Evolutionary conservation across 2,113 vertebrate genomes (phyloP).

Genomic region (Trichechus manatus): DNA sequence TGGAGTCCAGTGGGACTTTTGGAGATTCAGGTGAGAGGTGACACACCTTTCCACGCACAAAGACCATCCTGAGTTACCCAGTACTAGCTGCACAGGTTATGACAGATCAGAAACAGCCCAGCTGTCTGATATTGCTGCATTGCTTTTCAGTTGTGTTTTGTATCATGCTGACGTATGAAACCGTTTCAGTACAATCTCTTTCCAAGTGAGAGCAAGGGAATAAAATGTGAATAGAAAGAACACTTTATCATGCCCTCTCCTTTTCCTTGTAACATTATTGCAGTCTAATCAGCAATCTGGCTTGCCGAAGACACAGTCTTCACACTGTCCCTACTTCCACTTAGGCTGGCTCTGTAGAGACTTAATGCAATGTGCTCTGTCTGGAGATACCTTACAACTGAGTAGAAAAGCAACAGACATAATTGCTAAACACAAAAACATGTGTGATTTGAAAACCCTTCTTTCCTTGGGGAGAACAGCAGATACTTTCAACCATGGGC

Average conservation of each 20-base stretch:
- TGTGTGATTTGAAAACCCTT: neutral
- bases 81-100: fast-evolving
- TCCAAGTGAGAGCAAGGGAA: neutral
- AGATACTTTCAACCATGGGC: neutral
- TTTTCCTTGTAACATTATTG: neutral
- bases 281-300: neutral
- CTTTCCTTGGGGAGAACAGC: neutral
- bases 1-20: neutral
- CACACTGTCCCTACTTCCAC: neutral
- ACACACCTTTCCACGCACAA: neutral
- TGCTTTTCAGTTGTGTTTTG: neutral
- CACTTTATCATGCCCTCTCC: neutral
- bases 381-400: neutral
- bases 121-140: fast-evolving
- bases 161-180: neutral
- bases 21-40: neutral
- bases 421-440: neutral
- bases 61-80: neutral
- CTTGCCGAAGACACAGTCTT: neutral
- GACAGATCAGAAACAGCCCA: neutral
- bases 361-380: neutral
- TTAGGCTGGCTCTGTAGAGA: neutral
- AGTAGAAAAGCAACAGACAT: neutral
- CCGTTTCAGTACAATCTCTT: neutral
- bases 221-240: neutral